These are phyloP conservation scores for Lamellibrachia columna DNA, from an alignment of 2,888 invertebrate species.

Conservation along the genomic window DNA sequence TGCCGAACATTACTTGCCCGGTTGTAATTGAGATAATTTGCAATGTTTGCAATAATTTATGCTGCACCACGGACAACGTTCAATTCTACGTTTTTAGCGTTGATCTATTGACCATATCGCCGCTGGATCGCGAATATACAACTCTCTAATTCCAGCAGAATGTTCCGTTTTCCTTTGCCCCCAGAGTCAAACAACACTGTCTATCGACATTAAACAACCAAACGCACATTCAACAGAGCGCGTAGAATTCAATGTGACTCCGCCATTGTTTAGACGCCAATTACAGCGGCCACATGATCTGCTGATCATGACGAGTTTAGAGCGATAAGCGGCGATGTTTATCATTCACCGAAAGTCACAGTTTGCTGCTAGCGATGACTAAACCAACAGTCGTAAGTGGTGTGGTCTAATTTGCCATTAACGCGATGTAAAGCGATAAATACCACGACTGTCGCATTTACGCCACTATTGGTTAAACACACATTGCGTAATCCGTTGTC, in stretches of 20 bases:
- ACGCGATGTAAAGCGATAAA: not conserved
- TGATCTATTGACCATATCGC: not conserved
- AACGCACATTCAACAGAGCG: not conserved
- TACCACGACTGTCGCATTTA: not conserved
- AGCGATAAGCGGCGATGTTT: not conserved
- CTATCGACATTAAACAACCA: not conserved
- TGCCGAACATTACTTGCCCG: not conserved
- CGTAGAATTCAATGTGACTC: not conserved
- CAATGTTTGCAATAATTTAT: not conserved
- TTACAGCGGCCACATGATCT: not conserved
- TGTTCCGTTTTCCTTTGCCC: not conserved
- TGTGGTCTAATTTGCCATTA: not conserved
- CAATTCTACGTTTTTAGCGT: not conserved
- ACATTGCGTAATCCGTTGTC: not conserved
- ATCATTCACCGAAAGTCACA: not conserved
- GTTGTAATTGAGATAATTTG: not conserved
- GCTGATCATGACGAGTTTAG: not conserved
- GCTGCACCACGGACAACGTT: not conserved
- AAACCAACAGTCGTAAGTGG: not conserved
- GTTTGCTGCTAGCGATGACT: not conserved
- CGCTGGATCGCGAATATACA: not conserved
- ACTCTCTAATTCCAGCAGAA: not conserved
- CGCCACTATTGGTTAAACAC: not conserved
- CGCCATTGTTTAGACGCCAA: slow-evolving; percentile 16
- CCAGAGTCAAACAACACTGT: not conserved